Evolutionary conservation across 2,888 invertebrate genomes (phyloP), one percentile per base, ranked within the genome.

Genomic region (Drosophila macrospina): DNA sequence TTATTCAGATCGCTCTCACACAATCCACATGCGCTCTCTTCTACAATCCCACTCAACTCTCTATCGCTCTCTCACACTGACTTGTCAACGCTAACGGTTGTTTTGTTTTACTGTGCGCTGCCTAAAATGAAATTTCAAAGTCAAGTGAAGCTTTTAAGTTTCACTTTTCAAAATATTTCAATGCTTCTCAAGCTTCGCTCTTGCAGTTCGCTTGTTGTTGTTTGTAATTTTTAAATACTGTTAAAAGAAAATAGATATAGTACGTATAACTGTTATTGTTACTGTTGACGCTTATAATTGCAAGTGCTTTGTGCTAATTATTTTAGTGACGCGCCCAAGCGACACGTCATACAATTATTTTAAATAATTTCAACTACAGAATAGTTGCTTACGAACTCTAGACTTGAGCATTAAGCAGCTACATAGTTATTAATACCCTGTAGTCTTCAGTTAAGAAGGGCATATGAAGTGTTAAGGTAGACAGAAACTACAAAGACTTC

Each of bases 131-230:
- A 64, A 61, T 51, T 74, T 74, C 65, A 75, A 74, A 76, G 64
- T 74, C 65, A 71, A 62, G 47, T 59, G 11, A 68, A 41, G 30
- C 41, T 59, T 70, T 50, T 30, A 74, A 51, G 75, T 78, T 78
- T 79, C 79, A 75, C 78, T 78, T 74, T 71, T 61, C 34, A 26
- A 50, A 36, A 64, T 45, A 68, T 55, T 63, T 68, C n/a, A 55
- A 32, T 47, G 55, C 41, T n/a, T 54, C 50, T 61, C 7, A 63
- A 34, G 26, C 36, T n/a, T 7, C 15, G 10, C 16, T 10, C 2
- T 36, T 13, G 28, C 24, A 8, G 36, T 39, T 41, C n/a, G 55
- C 36, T 36, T 61, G n/a, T 20, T 47, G 52, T 32, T 44, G 20
- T 36, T 52, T 16, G 51, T 56, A 54, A 57, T 70, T 70, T 59